These are phyloP conservation scores for Dione vanillae DNA, from an alignment of 2,888 invertebrate genomes.

Conservation along the genomic window DNA sequence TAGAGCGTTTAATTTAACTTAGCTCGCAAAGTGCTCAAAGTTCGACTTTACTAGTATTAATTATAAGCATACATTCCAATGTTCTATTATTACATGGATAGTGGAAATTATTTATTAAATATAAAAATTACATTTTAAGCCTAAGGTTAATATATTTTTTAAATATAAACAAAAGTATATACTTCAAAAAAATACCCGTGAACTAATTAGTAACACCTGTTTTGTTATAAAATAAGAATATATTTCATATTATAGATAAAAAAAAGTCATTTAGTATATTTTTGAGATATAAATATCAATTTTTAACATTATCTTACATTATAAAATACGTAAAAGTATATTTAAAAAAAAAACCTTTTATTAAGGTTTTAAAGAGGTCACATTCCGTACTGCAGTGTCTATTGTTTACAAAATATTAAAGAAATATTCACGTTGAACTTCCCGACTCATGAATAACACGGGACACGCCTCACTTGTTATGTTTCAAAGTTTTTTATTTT, in stretches of 20 bases:
- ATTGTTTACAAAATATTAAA: conserved; percentile 68
- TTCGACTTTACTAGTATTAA: conserved; percentile 62
- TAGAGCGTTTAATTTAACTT: conserved; percentile 78
- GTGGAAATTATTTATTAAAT: conserved; percentile 41
- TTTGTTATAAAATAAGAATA: background rate
- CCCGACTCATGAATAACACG: conserved; percentile 75
- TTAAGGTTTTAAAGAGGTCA: conserved; percentile 20
- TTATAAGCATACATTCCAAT: conserved; percentile 51
- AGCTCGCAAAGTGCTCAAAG: conserved; percentile 63
- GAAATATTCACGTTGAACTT: conserved; percentile 59
- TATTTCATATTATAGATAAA: background rate
- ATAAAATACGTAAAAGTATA: conserved; percentile 7
- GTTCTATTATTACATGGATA: conserved; percentile 44
- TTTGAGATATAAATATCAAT: background rate
- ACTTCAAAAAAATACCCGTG: too few relatives aligned
- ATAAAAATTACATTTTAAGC: background rate
- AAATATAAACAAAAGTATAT: too few relatives aligned
- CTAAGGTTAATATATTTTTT: too few relatives aligned
- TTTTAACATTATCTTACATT: background rate
- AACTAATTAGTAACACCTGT: background rate
- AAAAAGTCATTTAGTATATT: too few relatives aligned
- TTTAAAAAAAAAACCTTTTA: conserved; percentile 3
- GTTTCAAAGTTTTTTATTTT: conserved; percentile 77
- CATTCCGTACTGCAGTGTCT: conserved; percentile 13
- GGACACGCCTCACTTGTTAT: conserved; percentile 77